Base-by-base conservation (phyloP, 2,888 invertebrate genomes). In the Parelbella ahira region DNA sequence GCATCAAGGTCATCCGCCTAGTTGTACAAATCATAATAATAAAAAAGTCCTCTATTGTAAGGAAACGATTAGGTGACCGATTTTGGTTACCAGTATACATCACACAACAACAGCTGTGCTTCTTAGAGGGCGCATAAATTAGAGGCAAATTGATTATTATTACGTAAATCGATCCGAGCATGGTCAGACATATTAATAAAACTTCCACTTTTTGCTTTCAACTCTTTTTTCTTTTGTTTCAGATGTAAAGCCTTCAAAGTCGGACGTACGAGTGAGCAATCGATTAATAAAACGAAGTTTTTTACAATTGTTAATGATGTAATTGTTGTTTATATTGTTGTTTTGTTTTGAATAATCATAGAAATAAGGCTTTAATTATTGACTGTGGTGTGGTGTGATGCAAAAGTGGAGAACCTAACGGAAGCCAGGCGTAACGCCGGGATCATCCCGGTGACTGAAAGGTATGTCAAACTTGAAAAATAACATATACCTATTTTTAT, bases 391-490 rank as follows among this genome's bases (percentile, higher is more conserved):
- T 10, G 56, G 64, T 69, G 54, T 49, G 63, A 61, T 65, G 59
- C 55, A 71, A 83, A 79, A 77, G 83, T 84, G 84, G 84, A 82
- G 71, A 72, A 82, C 49, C 39, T 72, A 54, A 63, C 78, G 52
- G 61, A 62, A 23, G 49, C 64, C 37, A 77, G 73, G 57, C 67
- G 70, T 45, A 70, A 52, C 53, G 52, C 79, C 73, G 82, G 81
- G 69, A 62, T 71, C 23, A 72, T 68, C 73, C 79, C 84, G 75
- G 82, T 79, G 41, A 72, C 75, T 18, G 84, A 86, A 62, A 75
- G 83, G 84, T 86, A 32, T 71, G 73, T 54, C 15, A 15, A 15
- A 15, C 2, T 15, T 15, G 15, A 3, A 15, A 15, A 4, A 3
- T 15, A 15, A 15, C 15, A 15, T 3, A 3, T 15, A 15, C 15